Base-by-base conservation (phyloP, 2,797 vertebrate species). In the Malacoctenus gilli region DNA sequence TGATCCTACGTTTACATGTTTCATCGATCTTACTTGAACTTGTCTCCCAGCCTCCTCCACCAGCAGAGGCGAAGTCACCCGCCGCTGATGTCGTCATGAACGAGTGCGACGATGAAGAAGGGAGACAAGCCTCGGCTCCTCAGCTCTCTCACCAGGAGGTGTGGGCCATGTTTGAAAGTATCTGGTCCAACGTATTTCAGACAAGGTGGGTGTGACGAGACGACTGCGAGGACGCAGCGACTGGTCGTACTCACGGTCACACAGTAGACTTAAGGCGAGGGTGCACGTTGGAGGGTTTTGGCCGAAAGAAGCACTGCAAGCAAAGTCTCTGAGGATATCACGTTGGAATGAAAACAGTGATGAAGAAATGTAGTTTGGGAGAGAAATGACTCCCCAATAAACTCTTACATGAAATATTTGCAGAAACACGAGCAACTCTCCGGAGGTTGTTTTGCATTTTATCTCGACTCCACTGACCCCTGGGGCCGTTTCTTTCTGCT, bases 111-210 rank as follows among this genome's bases (percentile, higher is more conserved):
- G 60, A 64, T 5, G 82, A 79, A 30, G 77, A 75, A 18, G 75
- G 81, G 38, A 70, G 74, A 58, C 76, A 48, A 34, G 31, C 65
- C 40, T 5, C 18, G 0, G 25, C 63, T 5, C 28, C 74, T 61
- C 88, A 46, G 34, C 43, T 76, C 42, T 90, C 85, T 51, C 89
- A 90, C 80, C 87, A 91, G 79, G 92, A 95, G 70, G 92, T 96
- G 73, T 98, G 96, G 96, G 81, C 89, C 0, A 59, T 95, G 64
- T 93, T 97, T 83, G 94, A 96, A 75, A 92, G 79, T 79, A 88
- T 96, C 77, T 97, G 96, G 96, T 90, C 77, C 61, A 90, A 89
- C 16, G 78, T 95, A 37, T 93, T 77, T 80, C 72, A 89, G 30
- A 84, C 89, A 77, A 96, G 96, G 96, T 98, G 91, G 56, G 72